phyloP scores from a whole-genome alignment of 2,797 vertebrate species.

The Dendrocincla tyrannina region DNA sequence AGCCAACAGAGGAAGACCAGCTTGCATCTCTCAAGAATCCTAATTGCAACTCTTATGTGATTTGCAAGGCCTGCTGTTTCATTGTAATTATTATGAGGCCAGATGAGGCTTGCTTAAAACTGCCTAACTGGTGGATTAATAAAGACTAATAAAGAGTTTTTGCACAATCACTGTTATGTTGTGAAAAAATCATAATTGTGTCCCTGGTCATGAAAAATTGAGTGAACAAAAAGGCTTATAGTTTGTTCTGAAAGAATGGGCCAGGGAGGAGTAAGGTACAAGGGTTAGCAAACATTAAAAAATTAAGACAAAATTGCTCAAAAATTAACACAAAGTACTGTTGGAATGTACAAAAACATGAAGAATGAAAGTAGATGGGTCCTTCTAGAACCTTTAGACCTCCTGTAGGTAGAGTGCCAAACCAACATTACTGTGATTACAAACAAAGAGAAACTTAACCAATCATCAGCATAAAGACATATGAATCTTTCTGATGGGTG shows the following conservation, averaged over 20 bases:
- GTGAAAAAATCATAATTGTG: conserved; percentile 44
- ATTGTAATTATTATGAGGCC: conserved; percentile 53
- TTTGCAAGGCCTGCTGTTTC: conserved; percentile 15
- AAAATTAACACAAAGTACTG: conserved; percentile 42
- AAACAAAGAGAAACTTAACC: neutral
- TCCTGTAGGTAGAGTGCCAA: neutral
- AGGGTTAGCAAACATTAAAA: conserved; percentile 33
- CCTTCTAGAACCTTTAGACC: conserved; percentile 32
- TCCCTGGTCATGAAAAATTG: conserved; percentile 37
- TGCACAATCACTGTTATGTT: conserved; percentile 46
- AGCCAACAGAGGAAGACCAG: neutral
- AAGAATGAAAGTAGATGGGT: conserved; percentile 53
- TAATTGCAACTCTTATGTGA: neutral
- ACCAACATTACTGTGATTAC: neutral
- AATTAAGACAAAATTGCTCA: conserved; percentile 48
- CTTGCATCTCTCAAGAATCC: neutral
- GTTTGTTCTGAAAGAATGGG: conserved; percentile 23
- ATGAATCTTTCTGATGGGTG: neutral
- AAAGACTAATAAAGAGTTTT: conserved; percentile 62
- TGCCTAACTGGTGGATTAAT: conserved; percentile 67
- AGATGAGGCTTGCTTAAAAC: conserved; percentile 57
- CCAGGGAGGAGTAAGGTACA: neutral
- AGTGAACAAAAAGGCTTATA: conserved; percentile 46
- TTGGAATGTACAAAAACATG: conserved; percentile 48
- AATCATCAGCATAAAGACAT: neutral